phyloP scores from a whole-genome alignment of 2,888 invertebrate species.

The Sesia bembeciformis region DNA sequence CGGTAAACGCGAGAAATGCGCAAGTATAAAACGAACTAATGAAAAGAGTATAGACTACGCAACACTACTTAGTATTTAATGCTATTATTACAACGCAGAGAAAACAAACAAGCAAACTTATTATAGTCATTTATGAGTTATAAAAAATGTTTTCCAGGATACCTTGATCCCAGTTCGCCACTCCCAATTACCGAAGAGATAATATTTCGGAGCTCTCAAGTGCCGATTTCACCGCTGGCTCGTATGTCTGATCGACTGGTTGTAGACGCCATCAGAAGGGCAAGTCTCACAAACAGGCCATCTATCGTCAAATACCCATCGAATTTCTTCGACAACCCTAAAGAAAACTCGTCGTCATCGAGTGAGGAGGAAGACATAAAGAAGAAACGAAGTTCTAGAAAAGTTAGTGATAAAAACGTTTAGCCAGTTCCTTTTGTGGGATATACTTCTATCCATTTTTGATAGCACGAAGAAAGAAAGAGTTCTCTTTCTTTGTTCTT shows the following conservation, averaged over 20 bases:
- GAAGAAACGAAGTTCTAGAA: conserved; percentile 13
- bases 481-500: too few relatives aligned
- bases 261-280: conserved; percentile 53
- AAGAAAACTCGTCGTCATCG: conserved; percentile 48
- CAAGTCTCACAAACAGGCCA: conserved; percentile 51
- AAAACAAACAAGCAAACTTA: too few relatives aligned
- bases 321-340: conserved; percentile 48
- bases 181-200: conserved; percentile 26
- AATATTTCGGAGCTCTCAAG: conserved; percentile 24
- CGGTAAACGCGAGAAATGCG: too few relatives aligned
- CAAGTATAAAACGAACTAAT: too few relatives aligned
- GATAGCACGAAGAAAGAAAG: too few relatives aligned
- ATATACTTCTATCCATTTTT: too few relatives aligned
- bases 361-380: conserved; percentile 32
- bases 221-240: conserved; percentile 30
- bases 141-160: conserved; percentile 34
- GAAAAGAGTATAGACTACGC: too few relatives aligned
- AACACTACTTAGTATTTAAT: too few relatives aligned
- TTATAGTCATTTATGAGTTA: too few relatives aligned
- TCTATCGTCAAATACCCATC: conserved; percentile 56
- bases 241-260: conserved; percentile 52
- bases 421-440: not conserved
- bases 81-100: too few relatives aligned
- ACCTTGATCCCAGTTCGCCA: conserved; percentile 30
- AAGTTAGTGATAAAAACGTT: conserved; percentile 5